Evolutionary conservation across 2,797 vertebrate species (phyloP).

Genomic region (Saxicola maurus): DNA sequence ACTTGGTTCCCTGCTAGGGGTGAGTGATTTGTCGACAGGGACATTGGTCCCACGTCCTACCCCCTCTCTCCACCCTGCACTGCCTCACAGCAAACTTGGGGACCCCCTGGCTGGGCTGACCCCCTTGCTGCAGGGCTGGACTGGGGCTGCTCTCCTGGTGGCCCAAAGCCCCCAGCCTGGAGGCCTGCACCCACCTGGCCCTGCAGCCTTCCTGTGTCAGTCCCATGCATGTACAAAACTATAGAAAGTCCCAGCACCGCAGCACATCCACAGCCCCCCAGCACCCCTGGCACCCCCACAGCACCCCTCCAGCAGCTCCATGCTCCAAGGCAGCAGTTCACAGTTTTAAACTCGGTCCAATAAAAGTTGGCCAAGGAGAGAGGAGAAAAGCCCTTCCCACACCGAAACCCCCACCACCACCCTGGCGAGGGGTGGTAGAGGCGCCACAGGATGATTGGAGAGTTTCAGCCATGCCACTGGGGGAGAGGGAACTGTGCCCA

Average conservation of each 20-base stretch:
- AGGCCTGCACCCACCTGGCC: background rate
- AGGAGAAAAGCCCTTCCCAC: background rate
- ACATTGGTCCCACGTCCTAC: accelerated
- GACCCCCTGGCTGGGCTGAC: background rate
- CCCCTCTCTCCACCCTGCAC: background rate
- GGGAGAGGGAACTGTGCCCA: background rate
- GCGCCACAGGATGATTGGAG: background rate
- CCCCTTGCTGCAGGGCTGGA: background rate
- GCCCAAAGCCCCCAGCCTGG: background rate
- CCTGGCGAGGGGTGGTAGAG: background rate
- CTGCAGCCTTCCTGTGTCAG: background rate
- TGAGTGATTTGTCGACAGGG: background rate
- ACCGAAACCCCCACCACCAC: background rate
- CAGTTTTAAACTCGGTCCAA: slow-evolving; percentile 42
- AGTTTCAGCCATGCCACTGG: background rate
- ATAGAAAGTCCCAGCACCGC: background rate
- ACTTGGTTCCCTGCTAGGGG: slow-evolving; percentile 49
- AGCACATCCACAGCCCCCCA: background rate
- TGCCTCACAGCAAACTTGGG: background rate
- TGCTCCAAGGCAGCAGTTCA: slow-evolving; percentile 11
- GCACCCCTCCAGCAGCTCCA: background rate
- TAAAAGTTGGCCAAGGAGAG: background rate
- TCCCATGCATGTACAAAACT: background rate
- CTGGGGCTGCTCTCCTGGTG: background rate
- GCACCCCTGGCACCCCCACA: background rate